Evolutionary conservation across 2,113 vertebrate species (phyloP), one percentile per base, ranked within the genome.

Genomic region (Neoarius graeffei): DNA sequence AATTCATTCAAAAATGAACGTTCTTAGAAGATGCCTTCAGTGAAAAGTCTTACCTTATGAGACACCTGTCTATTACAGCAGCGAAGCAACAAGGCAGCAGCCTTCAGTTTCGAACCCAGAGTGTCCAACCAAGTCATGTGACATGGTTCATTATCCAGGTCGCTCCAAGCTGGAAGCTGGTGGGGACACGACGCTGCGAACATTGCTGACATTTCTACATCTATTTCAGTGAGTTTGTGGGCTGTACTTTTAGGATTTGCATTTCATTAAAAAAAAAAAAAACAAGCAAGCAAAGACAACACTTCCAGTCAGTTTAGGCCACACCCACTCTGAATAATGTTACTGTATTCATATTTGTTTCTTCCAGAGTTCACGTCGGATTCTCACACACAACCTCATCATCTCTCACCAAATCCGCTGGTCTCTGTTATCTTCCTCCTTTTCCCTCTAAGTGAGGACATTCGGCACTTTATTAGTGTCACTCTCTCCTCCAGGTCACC

Each of bases 401-500:
- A 2, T 48, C 77, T 62, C 48, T 35, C 27, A 25, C 42, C 56
- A 19, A 83, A 52, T 10, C 30, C 60, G 73, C 59, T 60, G 8
- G 62, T 88, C 64, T 60, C 13, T 30, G 50, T 69, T 67, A 42
- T 80, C 64, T 27, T 85, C 27, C 69, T 83, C 60, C 25, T 66
- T 5, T 85, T 69, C 23, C 30, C 50, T 11, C 52, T 23, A 76
- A 67, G 74, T 71, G 67, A 88, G n/a, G 85, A 73, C 81, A 66
- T 81, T 81, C n/a, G 20, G 27, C 52, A 54, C 48, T 67, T 88
- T 79, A 90, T 90, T 86, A 77, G 42, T 79, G 77, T 83, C 83
- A 66, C 66, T 79, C 67, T 64, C 83, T 85, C 88, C 81, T 88
- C 81, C 35, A 80, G 83, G 73, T 77, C 71, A 88, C 83, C 83